Percentiles rank a stretch among this genome's conserved stretches.
Conservation (phyloP, 2,888 invertebrate species). For the Parnassius glacialis region DNA sequence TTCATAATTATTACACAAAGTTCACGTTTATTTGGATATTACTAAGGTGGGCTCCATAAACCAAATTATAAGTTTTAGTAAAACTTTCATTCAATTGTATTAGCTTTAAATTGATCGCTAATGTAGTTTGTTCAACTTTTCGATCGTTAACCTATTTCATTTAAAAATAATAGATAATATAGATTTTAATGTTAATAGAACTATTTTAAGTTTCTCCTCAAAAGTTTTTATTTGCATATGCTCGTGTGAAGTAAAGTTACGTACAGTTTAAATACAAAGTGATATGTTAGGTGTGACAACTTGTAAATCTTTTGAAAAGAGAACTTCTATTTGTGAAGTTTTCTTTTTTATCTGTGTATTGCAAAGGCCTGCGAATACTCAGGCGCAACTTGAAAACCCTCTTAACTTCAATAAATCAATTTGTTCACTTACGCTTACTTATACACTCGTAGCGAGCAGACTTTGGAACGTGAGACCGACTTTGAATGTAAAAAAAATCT, state of each 20-base stretch:
- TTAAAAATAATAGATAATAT: conserved; percentile 25
- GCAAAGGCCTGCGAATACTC: conserved; percentile 75
- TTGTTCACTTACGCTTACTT: conserved; percentile 77
- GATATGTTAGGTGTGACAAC: conserved; percentile 69
- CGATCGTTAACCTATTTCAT: conserved; percentile 56
- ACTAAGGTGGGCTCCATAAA: conserved; percentile 70
- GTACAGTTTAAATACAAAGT: conserved; percentile 72
- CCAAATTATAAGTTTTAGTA: conserved; percentile 73
- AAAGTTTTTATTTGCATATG: neutral
- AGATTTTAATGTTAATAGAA: conserved; percentile 32
- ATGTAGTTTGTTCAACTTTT: conserved; percentile 62
- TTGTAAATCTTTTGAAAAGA: conserved; percentile 79
- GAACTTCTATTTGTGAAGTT: conserved; percentile 80
- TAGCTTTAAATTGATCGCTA: conserved; percentile 73
- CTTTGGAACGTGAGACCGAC: conserved; percentile 63
- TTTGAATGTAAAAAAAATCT: conserved; percentile 48
- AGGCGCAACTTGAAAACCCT: conserved; percentile 70
- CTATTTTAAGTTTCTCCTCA: conserved; percentile 13
- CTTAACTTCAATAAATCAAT: conserved; percentile 81
- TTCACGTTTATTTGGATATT: conserved; percentile 46
- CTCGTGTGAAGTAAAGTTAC: neutral
- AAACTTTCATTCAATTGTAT: conserved; percentile 73
- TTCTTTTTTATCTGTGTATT: conserved; percentile 77
- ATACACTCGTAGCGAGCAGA: conserved; percentile 53
- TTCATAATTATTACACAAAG: conserved; percentile 67